Evolutionary conservation across 1,140 invertebrate species (phyloP), one percentile per base, ranked within the genome.

Genomic region (Drosophila grimshawi): DNA sequence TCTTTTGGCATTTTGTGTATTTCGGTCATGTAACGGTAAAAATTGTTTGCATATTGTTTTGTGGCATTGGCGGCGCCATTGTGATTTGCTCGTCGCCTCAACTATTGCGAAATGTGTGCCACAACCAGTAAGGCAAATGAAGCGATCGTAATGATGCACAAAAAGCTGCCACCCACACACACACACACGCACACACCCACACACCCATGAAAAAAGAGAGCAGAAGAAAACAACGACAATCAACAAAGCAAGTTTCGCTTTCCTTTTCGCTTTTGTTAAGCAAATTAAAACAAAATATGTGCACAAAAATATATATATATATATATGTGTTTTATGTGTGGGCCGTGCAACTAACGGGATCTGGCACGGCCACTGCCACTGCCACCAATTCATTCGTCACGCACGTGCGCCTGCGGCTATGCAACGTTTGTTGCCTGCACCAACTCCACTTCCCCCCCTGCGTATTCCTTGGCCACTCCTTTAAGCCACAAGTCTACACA

Each of bases 21-120:
- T 88, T 88, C 66, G 66, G 83, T 88, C 83, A 88, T 88, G 83
- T 88, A 89, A 80, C 73, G 69, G 83, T 89, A 80, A 78, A 83
- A 88, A 88, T 88, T 88, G 83, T 88, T 88, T 88, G 85, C 83
- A 89, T 88, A 89, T 89, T 88, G 83, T 88, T 89, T 88, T 79
- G 83, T 68, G 33, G 8, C 8, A 19, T 10, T 41, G 39, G 69
- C 76, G 65, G 56, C 46, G 56, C 46, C 83, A 86, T 86, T 86
- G 83, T 86, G 82, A 82, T 86, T 86, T 81, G 45, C 43, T 59
- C 30, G 2, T 35, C 49, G 63, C 60, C 46, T 32, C 43, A 37
- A 68, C 71, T 68, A 39, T 57, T 61, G 62, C n/a, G 55, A 53
- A 88, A 86, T 85, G 83, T 86, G 83, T 89, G 80, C 48, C 80